Conservation (phyloP, 1,140 invertebrate genomes). For the Lasaia peninsularis region DNA sequence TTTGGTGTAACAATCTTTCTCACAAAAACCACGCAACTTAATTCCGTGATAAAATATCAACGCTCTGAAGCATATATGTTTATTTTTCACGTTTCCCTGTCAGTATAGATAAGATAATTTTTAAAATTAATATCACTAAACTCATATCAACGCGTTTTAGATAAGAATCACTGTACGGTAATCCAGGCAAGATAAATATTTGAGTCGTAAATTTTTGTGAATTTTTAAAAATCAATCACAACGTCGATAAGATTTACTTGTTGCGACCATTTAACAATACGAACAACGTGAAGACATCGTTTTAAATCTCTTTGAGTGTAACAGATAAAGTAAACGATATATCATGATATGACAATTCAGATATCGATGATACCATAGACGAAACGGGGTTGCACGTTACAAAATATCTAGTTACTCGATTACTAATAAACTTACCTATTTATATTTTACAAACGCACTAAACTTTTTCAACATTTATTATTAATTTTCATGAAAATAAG, state of each 20-base stretch:
- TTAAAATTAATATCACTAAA: constrained; percentile 54
- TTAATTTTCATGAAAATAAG: too few relatives aligned
- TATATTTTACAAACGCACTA: too few relatives aligned
- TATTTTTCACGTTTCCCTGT: constrained; percentile 15
- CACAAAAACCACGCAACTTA: background rate
- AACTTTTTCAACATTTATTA: too few relatives aligned
- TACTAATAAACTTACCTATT: too few relatives aligned
- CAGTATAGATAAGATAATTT: constrained; percentile 62
- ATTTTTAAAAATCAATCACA: constrained; percentile 41
- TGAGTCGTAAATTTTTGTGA: constrained; percentile 1
- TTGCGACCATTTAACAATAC: background rate
- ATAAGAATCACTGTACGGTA: constrained; percentile 27
- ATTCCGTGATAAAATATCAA: background rate
- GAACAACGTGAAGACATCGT: too few relatives aligned
- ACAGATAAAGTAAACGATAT: too few relatives aligned
- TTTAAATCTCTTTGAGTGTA: too few relatives aligned
- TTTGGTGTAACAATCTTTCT: background rate
- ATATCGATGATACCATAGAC: too few relatives aligned
- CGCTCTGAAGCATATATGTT: background rate
- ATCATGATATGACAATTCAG: too few relatives aligned
- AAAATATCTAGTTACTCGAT: too few relatives aligned
- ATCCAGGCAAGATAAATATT: constrained; percentile 1
- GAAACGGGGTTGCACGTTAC: too few relatives aligned
- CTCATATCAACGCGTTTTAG: constrained; percentile 22
- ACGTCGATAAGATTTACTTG: constrained; percentile 37